Percentiles rank a stretch among this genome's conserved stretches.
These are phyloP conservation scores for Adineta ricciae DNA, from an alignment of 2,888 invertebrate genomes.

Conservation along the genomic window DNA sequence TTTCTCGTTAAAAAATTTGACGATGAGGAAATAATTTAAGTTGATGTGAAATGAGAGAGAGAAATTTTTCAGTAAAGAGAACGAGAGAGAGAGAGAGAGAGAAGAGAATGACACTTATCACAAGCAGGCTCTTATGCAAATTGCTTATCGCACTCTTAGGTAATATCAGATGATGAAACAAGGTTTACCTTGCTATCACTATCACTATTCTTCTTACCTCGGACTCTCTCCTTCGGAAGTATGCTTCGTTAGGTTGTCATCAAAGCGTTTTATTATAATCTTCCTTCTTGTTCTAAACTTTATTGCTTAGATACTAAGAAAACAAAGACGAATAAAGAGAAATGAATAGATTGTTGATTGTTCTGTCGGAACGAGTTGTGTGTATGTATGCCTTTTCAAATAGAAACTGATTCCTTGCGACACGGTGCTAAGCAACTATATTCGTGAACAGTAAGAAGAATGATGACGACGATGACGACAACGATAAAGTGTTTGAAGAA, in stretches of 20 bases:
- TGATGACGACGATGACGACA: not conserved
- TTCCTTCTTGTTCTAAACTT: not conserved
- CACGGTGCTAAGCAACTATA: slow-evolving; percentile 5
- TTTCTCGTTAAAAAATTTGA: not conserved
- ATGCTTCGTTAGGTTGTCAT: not conserved
- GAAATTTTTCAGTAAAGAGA: not conserved
- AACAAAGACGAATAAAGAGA: not conserved
- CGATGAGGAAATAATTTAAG: slow-evolving; percentile 9
- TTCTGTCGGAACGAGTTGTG: not conserved
- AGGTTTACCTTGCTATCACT: not conserved
- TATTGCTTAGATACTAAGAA: not conserved
- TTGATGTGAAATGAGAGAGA: not conserved
- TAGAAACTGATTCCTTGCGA: slow-evolving; percentile 7
- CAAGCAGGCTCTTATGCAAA: slow-evolving; percentile 1
- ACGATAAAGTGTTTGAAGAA: slow-evolving; percentile 4
- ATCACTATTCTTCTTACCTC: not conserved
- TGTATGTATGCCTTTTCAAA: not conserved
- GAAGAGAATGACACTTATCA: not conserved
- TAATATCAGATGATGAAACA: not conserved
- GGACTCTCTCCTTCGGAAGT: not conserved
- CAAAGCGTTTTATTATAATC: not conserved
- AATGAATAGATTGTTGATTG: not conserved
- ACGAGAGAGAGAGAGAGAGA: not conserved
- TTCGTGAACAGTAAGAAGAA: not conserved
- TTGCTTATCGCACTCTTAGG: not conserved